Base-by-base conservation (phyloP, 2,888 invertebrate genomes). In the Drosophila nigritarsus region DNA sequence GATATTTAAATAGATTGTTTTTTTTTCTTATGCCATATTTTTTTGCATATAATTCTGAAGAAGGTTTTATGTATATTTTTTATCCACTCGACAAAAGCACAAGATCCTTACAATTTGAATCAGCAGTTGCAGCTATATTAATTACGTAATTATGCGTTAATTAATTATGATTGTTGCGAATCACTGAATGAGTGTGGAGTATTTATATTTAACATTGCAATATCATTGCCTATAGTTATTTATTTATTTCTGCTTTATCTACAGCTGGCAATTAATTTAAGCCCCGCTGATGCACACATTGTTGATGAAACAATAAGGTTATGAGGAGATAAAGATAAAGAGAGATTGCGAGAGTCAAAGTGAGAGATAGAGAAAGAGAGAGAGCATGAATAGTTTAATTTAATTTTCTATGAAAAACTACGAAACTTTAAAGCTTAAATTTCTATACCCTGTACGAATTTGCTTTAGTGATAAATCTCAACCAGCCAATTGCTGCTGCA, bases 361-460 rank as follows among this genome's bases (percentile, higher is more conserved):
- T 2, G 8, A 9, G 40, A 40, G 40, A 40, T 2, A 5, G 9
- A n/a, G 13, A 42, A 3, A 42, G 13, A 1, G 2, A 4, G 45
- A 15, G 7, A 24, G 45, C 15, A 45, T 24, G 15, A 15, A 2
- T 45, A 24, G 2, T 24, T 20, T 13, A 3, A 45, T 20, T 20
- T 7, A 15, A 3, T 15, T 20, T 20, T 13, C 13, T 20, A 15
- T 20, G 71, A 72, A 82, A 79, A 64, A 72, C 75, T 66, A 65
- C 71, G 64, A 68, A 69, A 61, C 71, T 73, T 75, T 78, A 74
- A 72, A 71, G 53, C 62, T 83, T 65, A 56, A 38, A 76, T 82
- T 54, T 15, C 0, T n/a, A 6, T 29, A 50, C 11, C 2, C 1
- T 6, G 11, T 50, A 1, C 15, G 1, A 20, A 42, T 1, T 11